Base-by-base conservation (phyloP, 2,113 vertebrate genomes). In the Chamaea fasciata region DNA sequence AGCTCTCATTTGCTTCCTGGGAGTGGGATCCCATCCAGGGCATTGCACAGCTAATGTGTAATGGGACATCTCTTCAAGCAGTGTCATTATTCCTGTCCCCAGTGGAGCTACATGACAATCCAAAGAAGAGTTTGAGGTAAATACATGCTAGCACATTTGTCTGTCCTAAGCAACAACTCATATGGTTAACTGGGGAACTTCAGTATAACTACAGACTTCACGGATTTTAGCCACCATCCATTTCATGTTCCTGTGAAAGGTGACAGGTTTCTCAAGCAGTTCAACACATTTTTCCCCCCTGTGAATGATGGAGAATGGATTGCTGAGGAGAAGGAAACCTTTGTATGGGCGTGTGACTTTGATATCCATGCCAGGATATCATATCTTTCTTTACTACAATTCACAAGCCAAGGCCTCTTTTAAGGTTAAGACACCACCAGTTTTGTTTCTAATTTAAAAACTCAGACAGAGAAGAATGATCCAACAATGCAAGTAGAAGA, bases 381-480 rank as follows among this genome's bases (percentile, higher is more conserved):
- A 1, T 20, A 10, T 13, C 46, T 83, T 55, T 89, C 65, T 92
- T 78, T 53, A 52, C 28, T 53, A 55, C 5, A 47, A 5, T 67
- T 90, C 75, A n/a, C 35, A 83, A 95, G 35, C 30, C 52, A 67
- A 67, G 8, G 14, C 7, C 8, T 81, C 76, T 83, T 81, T 70
- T 42, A 88, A 90, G 23, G 26, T 68, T 68, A 74, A 62, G 15
- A 59, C 31, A 37, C 24, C 46, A 76, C 31, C 22, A 50, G 49
- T 9, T 95, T 96, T 87, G 64, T 86, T 95, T 88, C 60, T 83
- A 71, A 55, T 94, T 67, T 68, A 62, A 86, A 89, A 96, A 35
- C 24, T 67, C 52, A 67, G 47, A 42, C 24, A 64, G 50, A 74
- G 63, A 55, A 3, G 26, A 86, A 68, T 23, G 47, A 73, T 83